Base-by-base conservation (phyloP, 1,140 invertebrate species). In the Rhagoletis zephyria region DNA sequence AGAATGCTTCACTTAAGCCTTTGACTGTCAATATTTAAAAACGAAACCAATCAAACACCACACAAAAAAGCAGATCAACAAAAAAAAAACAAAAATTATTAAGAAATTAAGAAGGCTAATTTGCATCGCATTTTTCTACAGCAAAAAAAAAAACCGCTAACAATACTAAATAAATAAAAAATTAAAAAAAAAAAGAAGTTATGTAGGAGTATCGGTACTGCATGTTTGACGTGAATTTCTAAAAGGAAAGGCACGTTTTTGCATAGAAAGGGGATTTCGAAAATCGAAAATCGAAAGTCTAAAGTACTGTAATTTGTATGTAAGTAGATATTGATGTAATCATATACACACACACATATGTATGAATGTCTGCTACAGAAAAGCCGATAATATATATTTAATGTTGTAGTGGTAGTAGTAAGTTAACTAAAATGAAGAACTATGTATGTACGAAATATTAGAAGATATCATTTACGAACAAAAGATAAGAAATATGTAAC, bases 1-100 rank as follows among this genome's bases (percentile, higher is more conserved):
- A 88, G 88, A 89, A 90, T 91, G 90, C 91, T 90, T 92, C 90
- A 88, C 87, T 89, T 90, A 92, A 85, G 91, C 91, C 90, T 92
- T 90, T 92, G 91, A 92, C 91, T 92, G 91, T 92, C 91, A 92
- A 90, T 91, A 91, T 90, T 91, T 92, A 67, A 87, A 77, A 30
- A 30, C 30, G 30, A 30, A 30, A 30, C 30, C 30, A 85, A 40
- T 40, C 56, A 10, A 60, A 85, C 30, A 85, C 30, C 48, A 56
- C 74, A 56, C 45, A 56, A 81, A 81, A 59, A 56, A 67, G 51
- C 51, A 56, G 10, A 30, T 56, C 6, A 56, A 56, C n/a, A 81
- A 12, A 56, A 19, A 1, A 56, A 56, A 81, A 10, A 30, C 10
- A 12, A 7, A 81, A 7, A 14, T 60, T 14, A 61, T 60, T 42